Percentiles rank a stretch among this genome's conserved stretches.
phyloP scores from a whole-genome alignment of 64 coral and sea anemone species.

The Platygyra sinensis region DNA sequence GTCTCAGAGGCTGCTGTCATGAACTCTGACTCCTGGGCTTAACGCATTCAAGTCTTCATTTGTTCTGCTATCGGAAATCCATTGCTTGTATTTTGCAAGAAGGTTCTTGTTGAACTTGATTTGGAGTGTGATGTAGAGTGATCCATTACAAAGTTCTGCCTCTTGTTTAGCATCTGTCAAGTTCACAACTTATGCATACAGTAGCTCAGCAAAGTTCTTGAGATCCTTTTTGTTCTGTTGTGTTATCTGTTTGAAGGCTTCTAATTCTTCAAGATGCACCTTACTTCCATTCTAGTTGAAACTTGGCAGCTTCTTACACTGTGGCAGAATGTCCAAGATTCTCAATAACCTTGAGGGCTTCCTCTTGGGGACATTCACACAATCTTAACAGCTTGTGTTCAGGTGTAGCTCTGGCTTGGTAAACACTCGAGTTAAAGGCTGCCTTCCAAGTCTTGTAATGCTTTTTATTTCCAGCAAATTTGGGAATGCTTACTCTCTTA shows the following conservation, averaged over 20 bases:
- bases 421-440: slow-evolving; percentile 1
- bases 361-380: slow-evolving; percentile 22
- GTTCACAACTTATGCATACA: slow-evolving; percentile 57
- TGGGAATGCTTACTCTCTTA: slow-evolving; percentile 6
- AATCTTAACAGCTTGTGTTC: slow-evolving; percentile 17
- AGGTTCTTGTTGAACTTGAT: slow-evolving; percentile 50
- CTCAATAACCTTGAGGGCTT: slow-evolving; percentile 18
- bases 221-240: slow-evolving; percentile 52
- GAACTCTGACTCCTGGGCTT: slow-evolving; percentile 58
- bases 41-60: slow-evolving; percentile 7
- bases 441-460: slow-evolving; percentile 2
- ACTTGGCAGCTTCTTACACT: slow-evolving; percentile 56
- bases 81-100: slow-evolving; percentile 39
- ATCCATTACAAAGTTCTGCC: slow-evolving; percentile 54
- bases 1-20: slow-evolving; percentile 56
- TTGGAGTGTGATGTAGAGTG: slow-evolving; percentile 45
- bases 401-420: background rate
- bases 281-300: slow-evolving; percentile 22
- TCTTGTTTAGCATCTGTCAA: slow-evolving; percentile 55
- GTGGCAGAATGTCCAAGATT: slow-evolving; percentile 50
- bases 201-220: slow-evolving; percentile 52
- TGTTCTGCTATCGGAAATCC: slow-evolving; percentile 49
- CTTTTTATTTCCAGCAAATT: slow-evolving; percentile 9
- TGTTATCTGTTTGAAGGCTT: slow-evolving; percentile 46
- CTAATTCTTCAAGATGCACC: slow-evolving; percentile 38